These are phyloP conservation scores for Eledone cirrhosa DNA, from an alignment of 2,888 invertebrate species.

Conservation along the genomic window DNA sequence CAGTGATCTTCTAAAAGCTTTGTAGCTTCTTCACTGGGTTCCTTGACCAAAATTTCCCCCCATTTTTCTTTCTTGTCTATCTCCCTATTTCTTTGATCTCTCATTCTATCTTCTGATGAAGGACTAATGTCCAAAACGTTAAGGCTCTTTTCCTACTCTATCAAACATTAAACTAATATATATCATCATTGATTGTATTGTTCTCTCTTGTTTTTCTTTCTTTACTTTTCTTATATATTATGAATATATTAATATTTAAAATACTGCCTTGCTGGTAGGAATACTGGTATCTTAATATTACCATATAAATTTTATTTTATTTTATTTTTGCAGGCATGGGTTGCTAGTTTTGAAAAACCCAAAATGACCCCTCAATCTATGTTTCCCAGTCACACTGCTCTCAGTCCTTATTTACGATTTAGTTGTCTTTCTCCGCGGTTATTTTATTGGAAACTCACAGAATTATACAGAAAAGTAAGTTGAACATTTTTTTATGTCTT, in stretches of 20 bases:
- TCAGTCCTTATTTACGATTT: conserved; percentile 86
- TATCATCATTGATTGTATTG: too few relatives aligned
- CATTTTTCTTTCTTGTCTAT: too few relatives aligned
- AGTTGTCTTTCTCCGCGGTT: conserved; percentile 85
- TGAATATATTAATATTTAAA: background rate
- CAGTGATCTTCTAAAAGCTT: too few relatives aligned
- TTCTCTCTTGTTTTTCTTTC: too few relatives aligned
- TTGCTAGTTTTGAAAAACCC: conserved; percentile 86
- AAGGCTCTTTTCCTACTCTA: too few relatives aligned
- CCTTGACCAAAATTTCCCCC: too few relatives aligned
- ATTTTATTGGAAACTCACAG: conserved; percentile 83
- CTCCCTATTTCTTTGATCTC: too few relatives aligned
- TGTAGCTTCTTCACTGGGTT: too few relatives aligned
- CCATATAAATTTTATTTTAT: conserved; percentile 62
- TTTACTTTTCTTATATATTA: too few relatives aligned
- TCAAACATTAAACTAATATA: too few relatives aligned
- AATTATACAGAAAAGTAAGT: conserved; percentile 72
- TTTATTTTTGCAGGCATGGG: conserved; percentile 77
- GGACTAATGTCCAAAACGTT: too few relatives aligned
- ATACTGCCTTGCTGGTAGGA: background rate
- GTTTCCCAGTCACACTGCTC: conserved; percentile 82
- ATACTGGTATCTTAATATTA: background rate
- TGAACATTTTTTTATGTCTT: background rate
- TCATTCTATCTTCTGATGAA: too few relatives aligned
- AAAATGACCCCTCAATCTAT: conserved; percentile 89